Base-by-base conservation (phyloP, 2,113 vertebrate genomes). In the Caretta caretta region DNA sequence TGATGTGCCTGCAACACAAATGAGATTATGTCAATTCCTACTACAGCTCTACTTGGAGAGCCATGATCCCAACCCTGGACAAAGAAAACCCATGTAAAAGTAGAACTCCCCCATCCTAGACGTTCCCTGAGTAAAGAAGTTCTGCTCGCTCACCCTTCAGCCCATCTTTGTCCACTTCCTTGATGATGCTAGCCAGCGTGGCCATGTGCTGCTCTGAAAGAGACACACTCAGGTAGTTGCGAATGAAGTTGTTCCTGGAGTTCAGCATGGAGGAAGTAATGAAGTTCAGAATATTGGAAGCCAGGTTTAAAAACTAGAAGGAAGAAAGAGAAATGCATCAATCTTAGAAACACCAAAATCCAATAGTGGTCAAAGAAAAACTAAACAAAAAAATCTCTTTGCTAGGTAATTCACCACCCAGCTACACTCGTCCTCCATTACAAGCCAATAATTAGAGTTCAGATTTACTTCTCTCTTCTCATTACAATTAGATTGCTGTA, bases 201-300 rank as follows among this genome's bases (percentile, higher is more conserved):
- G 99, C 99, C 99, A 99, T 99, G 97, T 99, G 99, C 92, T 99
- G 99, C 96, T 99, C 99, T 0, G 99, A 99, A 2, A 99, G 98
- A 57, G 99, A 99, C 2, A 99, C 99, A 1, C 99, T 99, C 98
- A 99, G 97, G 97, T 99, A 99, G 98, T 99, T 99, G 83, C 99
- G 99, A 85, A 99, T 99, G 97, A 99, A 99, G 97, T 99, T 99
- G 97, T 99, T 99, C 93, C 99, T 99, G 92, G 99, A 99, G 96
- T 99, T 99, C 92, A 99, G 98, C 99, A 99, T 99, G 84, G 99
- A 99, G 84, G 99, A 99, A 93, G 99, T 99, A 98, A 99, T 99
- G 93, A 99, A 99, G 98, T 99, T 99, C 96, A 99, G 97, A 96
- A 99, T 99, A 97, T 99, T 99, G 93, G 99, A 99, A 90, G 99